Conservation (phyloP, 2,113 vertebrate species). For the Cryptomyrus ogoouensis region DNA sequence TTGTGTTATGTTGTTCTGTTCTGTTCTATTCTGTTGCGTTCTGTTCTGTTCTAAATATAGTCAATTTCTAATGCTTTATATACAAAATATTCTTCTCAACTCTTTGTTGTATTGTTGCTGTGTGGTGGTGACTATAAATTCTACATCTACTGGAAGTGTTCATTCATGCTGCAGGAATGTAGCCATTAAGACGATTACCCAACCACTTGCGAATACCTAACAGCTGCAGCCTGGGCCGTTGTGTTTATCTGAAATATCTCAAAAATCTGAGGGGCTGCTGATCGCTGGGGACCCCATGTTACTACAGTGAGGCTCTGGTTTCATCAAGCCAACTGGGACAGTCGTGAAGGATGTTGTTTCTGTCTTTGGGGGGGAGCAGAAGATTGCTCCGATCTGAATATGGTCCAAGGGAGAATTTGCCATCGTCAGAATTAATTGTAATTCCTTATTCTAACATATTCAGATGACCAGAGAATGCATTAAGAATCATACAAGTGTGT, state of each 20-base stretch:
- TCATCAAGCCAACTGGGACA: neutral
- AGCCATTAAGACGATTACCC: slow-evolving; percentile 39
- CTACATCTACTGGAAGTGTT: slow-evolving; percentile 46
- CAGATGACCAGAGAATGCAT: neutral
- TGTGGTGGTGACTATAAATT: slow-evolving; percentile 45
- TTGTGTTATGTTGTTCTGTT: neutral
- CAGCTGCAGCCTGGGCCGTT: slow-evolving; percentile 27
- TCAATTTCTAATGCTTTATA: neutral
- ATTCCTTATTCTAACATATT: neutral
- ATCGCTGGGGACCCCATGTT: neutral
- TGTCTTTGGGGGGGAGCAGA: neutral
- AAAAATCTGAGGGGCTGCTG: slow-evolving; percentile 16
- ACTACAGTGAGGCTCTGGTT: neutral
- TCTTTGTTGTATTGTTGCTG: slow-evolving; percentile 18
- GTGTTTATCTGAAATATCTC: slow-evolving; percentile 24
- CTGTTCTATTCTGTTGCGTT: neutral
- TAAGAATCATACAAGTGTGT: slow-evolving; percentile 14
- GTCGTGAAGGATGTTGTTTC: neutral
- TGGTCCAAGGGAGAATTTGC: neutral
- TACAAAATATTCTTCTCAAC: neutral
- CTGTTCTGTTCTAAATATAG: neutral
- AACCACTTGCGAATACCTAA: slow-evolving; percentile 59
- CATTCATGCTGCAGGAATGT: slow-evolving; percentile 58
- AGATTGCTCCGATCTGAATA: neutral
- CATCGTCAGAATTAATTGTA: neutral